Evolutionary conservation across 2,113 vertebrate genomes (phyloP).

Genomic region (Nibea albiflora): DNA sequence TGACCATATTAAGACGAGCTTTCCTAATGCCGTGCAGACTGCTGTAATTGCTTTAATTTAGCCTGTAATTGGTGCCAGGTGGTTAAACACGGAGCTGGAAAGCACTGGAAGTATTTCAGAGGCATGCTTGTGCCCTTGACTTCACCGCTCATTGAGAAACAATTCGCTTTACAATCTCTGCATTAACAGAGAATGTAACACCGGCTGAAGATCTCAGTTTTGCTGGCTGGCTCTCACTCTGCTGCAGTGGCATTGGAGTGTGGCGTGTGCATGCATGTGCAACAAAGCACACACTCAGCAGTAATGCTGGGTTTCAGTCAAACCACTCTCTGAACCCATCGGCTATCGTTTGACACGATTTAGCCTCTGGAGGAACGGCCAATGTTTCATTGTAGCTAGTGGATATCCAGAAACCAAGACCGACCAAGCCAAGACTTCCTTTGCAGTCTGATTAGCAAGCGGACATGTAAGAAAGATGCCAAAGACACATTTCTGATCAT

Average conservation of each 20-base stretch:
- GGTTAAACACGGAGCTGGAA: constrained; percentile 33
- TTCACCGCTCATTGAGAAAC: constrained; percentile 1
- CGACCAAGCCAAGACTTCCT: too few relatives aligned
- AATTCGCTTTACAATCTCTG: background rate
- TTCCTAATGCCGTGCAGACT: constrained; percentile 41
- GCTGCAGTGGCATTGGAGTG: background rate
- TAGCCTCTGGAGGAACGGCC: too few relatives aligned
- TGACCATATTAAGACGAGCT: constrained; percentile 57
- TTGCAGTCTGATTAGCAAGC: too few relatives aligned
- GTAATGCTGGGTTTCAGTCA: background rate
- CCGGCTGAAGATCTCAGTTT: background rate
- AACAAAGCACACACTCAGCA: too few relatives aligned
- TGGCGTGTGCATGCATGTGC: too few relatives aligned
- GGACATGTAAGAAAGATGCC: too few relatives aligned
- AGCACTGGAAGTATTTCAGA: constrained; percentile 17
- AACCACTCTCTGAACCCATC: too few relatives aligned
- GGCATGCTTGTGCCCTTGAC: background rate
- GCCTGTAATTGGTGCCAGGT: constrained; percentile 64
- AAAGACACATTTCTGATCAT: too few relatives aligned
- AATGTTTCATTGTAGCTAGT: too few relatives aligned
- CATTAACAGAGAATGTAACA: background rate
- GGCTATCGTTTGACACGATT: too few relatives aligned
- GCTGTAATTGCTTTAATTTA: constrained; percentile 61
- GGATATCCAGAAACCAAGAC: too few relatives aligned
- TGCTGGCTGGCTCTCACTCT: background rate